Conservation (phyloP, 2,797 vertebrate species). For the Xiphorhynchus erythropygius region DNA sequence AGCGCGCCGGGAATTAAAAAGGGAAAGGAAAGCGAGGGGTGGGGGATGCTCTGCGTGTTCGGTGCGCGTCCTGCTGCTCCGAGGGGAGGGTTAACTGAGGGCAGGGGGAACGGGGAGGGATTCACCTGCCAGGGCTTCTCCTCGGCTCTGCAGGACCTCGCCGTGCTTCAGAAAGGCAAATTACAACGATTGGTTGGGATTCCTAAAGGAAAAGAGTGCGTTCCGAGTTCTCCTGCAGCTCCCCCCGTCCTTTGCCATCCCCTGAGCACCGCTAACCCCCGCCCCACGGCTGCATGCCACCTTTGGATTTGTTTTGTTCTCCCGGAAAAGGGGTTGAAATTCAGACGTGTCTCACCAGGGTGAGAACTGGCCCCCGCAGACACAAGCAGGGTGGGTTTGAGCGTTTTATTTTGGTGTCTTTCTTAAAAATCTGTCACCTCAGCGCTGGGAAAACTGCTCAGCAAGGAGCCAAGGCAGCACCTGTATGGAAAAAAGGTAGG, state of each 20-base stretch:
- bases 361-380: background rate
- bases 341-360: background rate
- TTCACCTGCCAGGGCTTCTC: background rate
- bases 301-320: background rate
- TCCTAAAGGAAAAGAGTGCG: background rate
- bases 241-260: background rate
- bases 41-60: background rate
- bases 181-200: background rate
- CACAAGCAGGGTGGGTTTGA: background rate
- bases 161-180: background rate
- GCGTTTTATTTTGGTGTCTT: accelerated
- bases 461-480: background rate
- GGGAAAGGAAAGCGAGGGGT: accelerated
- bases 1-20: background rate
- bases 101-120: background rate
- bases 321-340: background rate
- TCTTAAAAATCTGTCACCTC: accelerated
- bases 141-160: background rate
- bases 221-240: background rate
- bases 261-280: background rate
- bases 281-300: background rate
- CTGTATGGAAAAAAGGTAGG: background rate
- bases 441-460: background rate
- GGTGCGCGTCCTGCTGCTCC: accelerated
- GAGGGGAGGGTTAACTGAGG: background rate